Evolutionary conservation across 2,113 vertebrate species (phyloP), one percentile per base, ranked within the genome.

Genomic region (Rhagologus leucostigma): DNA sequence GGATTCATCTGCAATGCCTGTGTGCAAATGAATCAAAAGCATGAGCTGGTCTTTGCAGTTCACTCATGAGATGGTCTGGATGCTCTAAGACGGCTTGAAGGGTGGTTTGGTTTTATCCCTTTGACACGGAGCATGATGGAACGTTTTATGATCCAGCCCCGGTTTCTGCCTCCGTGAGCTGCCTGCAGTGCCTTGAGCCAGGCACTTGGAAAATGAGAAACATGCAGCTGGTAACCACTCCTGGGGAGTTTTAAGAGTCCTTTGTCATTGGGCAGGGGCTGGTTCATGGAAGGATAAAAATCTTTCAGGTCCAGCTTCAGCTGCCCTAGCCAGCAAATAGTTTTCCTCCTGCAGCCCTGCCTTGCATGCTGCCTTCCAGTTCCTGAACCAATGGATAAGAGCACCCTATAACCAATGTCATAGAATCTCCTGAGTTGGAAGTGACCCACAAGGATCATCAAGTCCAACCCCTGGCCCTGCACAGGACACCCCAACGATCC

Each of bases 41-140:
- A 1, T 3, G 39, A 69, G 24, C 30, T 47, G 67, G 35, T 59
- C 56, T 71, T 60, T 32, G 52, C 30, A 6, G 1, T 90, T 87
- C 1, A 9, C 35, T 59, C 20, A 35, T 52, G 68, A 73, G 56
- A 11, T 1, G 29, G 27, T 50, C 46, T 73, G 84, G 90, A 16
- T 29, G 78, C 65, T 63, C 44, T 1, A 7, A 49, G 90, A 49
- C 1, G 7, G 65, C 62, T 59, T 5, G 33, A 46, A 11, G 85
- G 35, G 21, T 3, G 3, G 9, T 77, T 80, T 84, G 68, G 35
- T 79, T 91, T 85, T 71, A 56, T 63, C 56, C 39, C 35, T 30
- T 18, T 11, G 33, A 26, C 1, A 4, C 0, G 1, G 70, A 88
- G 17, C 35, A 0, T 0, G 11, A 46, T 5, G n/a, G 16, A 73